Evolutionary conservation across 2,113 vertebrate species (phyloP), one percentile per base, ranked within the genome.

Genomic region (Cariama cristata): DNA sequence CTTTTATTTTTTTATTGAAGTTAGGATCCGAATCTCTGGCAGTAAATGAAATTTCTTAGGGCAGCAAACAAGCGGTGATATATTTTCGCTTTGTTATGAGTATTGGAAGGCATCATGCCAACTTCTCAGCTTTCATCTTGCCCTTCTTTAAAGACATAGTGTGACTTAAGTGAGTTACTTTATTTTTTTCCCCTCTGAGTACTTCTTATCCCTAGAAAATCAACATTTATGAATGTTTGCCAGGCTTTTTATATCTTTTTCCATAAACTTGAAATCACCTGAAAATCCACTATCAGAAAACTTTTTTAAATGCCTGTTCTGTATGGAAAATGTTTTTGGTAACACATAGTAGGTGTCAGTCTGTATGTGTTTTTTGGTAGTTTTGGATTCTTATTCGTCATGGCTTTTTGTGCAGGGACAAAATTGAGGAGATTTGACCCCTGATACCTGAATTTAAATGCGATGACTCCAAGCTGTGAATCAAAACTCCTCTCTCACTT

Each of bases 321-420:
- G 44, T 19, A 1, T 9, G 14, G 74, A 16, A 40, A 24, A 11
- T 4, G 14, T 4, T 14, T 59, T 16, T 55, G 63, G 26, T 18
- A 11, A 6, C 6, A 6, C 32, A 1, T 0, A 5, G 53, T 67
- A 15, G 40, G 24, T 22, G 59, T 45, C 9, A 1, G 44, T 7
- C 3, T 3, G 10, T 20, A 2, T 1, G 8, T 19, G 27, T 26
- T 16, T 15, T 2, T 17, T 59, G 2, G 8, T 4, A 3, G 16
- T 21, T 87, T 9, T 26, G 69, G 23, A 47, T 52, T 45, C 14
- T 73, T 73, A 6, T 0, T 26, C 66, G 27, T 69, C 33, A 3
- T 8, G 35, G 20, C 40, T 26, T 68, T 42, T n/a, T 53, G n/a
- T 21, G 50, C 45, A 22, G 49, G 72, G 56, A 44, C 10, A 58